These are phyloP conservation scores for Eulemur rufifrons DNA, from an alignment of 2,113 vertebrate species.

Conservation along the genomic window DNA sequence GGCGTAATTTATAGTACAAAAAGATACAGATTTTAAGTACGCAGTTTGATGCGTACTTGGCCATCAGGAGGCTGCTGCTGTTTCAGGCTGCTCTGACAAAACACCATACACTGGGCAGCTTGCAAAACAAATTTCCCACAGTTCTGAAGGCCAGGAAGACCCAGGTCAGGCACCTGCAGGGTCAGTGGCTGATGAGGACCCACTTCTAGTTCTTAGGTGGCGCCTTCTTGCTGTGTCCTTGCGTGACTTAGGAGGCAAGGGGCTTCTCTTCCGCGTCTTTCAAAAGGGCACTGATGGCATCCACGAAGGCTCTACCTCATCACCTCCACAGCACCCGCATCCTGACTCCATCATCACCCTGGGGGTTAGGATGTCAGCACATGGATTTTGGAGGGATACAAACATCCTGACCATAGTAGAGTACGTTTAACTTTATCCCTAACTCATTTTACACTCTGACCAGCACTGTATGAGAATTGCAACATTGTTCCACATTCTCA, in stretches of 20 bases:
- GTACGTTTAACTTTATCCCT: neutral
- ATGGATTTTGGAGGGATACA: neutral
- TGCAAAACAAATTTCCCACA: neutral
- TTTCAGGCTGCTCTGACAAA: neutral
- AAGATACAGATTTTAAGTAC: neutral
- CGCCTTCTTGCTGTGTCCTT: neutral
- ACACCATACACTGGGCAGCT: neutral
- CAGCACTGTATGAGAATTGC: neutral
- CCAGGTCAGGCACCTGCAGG: neutral
- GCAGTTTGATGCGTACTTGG: neutral
- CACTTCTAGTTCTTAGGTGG: neutral
- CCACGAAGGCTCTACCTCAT: neutral
- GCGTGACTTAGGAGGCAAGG: neutral
- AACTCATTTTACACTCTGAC: neutral
- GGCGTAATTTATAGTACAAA: neutral
- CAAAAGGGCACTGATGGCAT: neutral
- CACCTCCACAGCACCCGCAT: neutral
- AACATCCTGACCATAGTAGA: neutral
- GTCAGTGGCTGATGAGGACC: neutral
- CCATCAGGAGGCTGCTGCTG: neutral
- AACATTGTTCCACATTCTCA: neutral
- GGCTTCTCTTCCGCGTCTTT: neutral
- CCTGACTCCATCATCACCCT: neutral
- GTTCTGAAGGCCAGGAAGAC: neutral
- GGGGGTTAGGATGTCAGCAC: neutral